Conservation (phyloP, 2,888 invertebrate species). For the Ceraclea dissimilis region DNA sequence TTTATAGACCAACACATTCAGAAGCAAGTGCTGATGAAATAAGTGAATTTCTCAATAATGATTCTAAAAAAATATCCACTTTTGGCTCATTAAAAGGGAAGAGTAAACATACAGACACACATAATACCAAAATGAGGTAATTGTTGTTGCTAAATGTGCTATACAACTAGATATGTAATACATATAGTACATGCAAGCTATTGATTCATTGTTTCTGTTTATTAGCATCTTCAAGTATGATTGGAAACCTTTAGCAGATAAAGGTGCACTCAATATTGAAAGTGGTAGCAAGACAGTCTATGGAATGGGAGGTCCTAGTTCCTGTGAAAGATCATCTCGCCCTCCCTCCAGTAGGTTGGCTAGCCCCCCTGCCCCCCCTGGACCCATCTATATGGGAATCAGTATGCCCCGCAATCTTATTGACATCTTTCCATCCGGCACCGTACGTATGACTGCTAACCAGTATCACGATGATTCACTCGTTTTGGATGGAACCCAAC, state of each 20-base stretch:
- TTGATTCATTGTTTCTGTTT: neutral
- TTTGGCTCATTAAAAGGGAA: conserved; percentile 20
- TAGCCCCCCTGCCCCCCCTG: conserved; percentile 24
- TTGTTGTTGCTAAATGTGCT: neutral
- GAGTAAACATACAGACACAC: conserved; percentile 14
- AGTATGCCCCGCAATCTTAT: conserved; percentile 61
- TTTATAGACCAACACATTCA: conserved; percentile 21
- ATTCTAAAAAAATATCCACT: conserved; percentile 10
- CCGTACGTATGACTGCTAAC: conserved; percentile 4
- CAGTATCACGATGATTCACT: conserved; percentile 21
- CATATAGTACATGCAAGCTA: neutral
- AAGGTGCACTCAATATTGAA: conserved; percentile 15
- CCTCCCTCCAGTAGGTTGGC: neutral
- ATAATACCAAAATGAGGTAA: conserved; percentile 14
- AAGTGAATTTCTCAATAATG: conserved; percentile 15
- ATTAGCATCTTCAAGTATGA: conserved; percentile 42
- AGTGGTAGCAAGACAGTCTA: neutral
- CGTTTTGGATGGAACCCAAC: conserved; percentile 13
- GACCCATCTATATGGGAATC: conserved; percentile 61
- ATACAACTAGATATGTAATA: neutral
- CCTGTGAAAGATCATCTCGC: neutral
- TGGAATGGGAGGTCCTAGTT: neutral
- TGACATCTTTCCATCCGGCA: conserved; percentile 55
- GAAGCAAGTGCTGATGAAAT: conserved; percentile 21
- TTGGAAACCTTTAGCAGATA: conserved; percentile 41